Evolutionary conservation across 2,113 vertebrate species (phyloP).

Genomic region (Antechinus stuartii): DNA sequence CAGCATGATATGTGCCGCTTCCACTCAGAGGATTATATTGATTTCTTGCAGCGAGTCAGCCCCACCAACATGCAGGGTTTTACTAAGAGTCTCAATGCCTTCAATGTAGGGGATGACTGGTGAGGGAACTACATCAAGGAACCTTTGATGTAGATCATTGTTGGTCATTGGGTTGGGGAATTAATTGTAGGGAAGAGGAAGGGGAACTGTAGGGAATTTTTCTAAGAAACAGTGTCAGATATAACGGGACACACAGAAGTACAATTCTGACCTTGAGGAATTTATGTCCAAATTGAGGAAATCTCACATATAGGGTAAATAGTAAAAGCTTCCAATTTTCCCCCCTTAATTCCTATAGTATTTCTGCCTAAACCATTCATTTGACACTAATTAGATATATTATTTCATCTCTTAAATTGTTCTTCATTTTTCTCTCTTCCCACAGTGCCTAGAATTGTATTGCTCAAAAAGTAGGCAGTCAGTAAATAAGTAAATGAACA

Average conservation of each 20-base stretch:
- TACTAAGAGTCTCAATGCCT: constrained; percentile 98
- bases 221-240: neutral
- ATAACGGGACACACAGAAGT: neutral
- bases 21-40: constrained; percentile 99
- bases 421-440: constrained; percentile 8
- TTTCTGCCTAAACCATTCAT: neutral
- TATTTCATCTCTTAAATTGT: constrained; percentile 16
- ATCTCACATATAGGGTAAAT: neutral
- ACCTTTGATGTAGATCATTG: neutral
- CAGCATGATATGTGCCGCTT: constrained; percentile 99
- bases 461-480: neutral
- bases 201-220: neutral
- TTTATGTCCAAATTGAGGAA: neutral
- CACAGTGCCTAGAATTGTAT: neutral
- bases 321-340: neutral
- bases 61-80: constrained; percentile 99
- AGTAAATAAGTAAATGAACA: neutral
- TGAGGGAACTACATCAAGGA: constrained; percentile 80
- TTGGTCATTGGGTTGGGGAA: neutral
- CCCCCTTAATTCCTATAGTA: neutral
- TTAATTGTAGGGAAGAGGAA: neutral
- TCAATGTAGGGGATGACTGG: constrained; percentile 99
- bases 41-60: constrained; percentile 98
- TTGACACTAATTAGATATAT: constrained; percentile 27
- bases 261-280: neutral